These are phyloP conservation scores for Noctua janthe DNA, from an alignment of 2,888 invertebrate species.

Conservation along the genomic window DNA sequence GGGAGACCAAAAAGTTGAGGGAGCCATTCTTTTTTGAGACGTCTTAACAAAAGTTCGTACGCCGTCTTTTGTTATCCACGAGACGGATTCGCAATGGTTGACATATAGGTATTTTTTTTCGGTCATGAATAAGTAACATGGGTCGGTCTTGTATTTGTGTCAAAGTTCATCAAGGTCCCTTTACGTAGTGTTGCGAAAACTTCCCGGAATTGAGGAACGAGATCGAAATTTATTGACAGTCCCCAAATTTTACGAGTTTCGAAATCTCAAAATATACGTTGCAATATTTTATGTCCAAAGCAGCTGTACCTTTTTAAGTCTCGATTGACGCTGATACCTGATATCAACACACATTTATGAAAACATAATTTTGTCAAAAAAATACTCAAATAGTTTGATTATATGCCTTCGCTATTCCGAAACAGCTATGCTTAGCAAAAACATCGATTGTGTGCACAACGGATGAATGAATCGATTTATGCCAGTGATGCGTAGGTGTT, in stretches of 20 bases:
- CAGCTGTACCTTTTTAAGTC: not conserved
- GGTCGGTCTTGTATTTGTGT: slow-evolving; percentile 80
- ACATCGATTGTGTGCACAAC: slow-evolving; percentile 64
- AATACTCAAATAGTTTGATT: slow-evolving; percentile 14
- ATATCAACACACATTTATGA: not conserved
- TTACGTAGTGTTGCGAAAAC: slow-evolving; percentile 45
- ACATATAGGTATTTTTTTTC: slow-evolving; percentile 71
- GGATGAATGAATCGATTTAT: slow-evolving; percentile 71
- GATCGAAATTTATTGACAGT: slow-evolving; percentile 54
- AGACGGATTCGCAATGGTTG: slow-evolving; percentile 82
- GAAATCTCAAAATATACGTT: slow-evolving; percentile 32
- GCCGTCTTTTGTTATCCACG: slow-evolving; percentile 77
- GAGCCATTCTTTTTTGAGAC: slow-evolving; percentile 77
- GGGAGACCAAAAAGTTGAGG: slow-evolving; percentile 82
- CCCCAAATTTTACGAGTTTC: slow-evolving; percentile 38
- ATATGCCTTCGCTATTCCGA: slow-evolving; percentile 16
- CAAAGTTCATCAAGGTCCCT: slow-evolving; percentile 83
- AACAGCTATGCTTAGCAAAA: slow-evolving; percentile 58
- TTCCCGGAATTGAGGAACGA: slow-evolving; percentile 42
- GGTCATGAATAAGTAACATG: slow-evolving; percentile 75
- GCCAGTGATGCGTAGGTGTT: slow-evolving; percentile 71
- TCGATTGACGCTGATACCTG: too few relatives aligned
- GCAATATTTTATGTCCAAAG: slow-evolving; percentile 9
- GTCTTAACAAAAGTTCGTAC: slow-evolving; percentile 73
- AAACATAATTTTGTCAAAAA: slow-evolving; percentile 9